phyloP scores from a whole-genome alignment of 2,888 invertebrate genomes.

The Atethmia centrago region DNA sequence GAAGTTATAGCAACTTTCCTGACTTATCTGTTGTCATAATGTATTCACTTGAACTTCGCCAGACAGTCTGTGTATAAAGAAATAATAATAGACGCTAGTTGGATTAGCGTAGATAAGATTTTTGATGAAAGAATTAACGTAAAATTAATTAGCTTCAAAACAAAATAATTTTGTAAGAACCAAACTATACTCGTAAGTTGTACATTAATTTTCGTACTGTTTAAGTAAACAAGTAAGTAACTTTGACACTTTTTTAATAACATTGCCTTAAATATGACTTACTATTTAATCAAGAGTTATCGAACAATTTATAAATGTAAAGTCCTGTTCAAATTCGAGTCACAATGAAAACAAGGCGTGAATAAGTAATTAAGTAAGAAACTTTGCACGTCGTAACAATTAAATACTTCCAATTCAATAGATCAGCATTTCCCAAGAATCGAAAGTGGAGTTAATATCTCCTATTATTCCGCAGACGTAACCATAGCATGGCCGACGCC shows the following conservation, averaged over 20 bases:
- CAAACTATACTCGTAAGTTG: neutral
- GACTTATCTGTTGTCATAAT: slow-evolving; percentile 47
- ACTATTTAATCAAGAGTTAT: slow-evolving; percentile 5
- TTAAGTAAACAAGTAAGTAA: neutral
- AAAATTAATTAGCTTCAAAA: neutral
- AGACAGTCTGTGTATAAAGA: slow-evolving; percentile 23
- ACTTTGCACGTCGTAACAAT: slow-evolving; percentile 48
- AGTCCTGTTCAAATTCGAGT: slow-evolving; percentile 26
- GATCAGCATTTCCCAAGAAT: slow-evolving; percentile 53
- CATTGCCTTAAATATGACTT: neutral
- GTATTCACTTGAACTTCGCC: slow-evolving; percentile 44
- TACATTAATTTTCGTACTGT: neutral
- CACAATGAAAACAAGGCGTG: slow-evolving; percentile 30
- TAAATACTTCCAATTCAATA: slow-evolving; percentile 53
- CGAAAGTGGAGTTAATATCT: slow-evolving; percentile 59
- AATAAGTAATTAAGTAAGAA: slow-evolving; percentile 50
- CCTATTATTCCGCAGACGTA: slow-evolving; percentile 61
- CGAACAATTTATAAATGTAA: slow-evolving; percentile 22
- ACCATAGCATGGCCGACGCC: slow-evolving; percentile 57
- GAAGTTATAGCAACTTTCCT: slow-evolving; percentile 40
- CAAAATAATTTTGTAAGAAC: neutral
- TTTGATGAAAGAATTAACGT: neutral
- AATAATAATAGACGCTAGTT: slow-evolving; percentile 15
- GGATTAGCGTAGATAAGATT: slow-evolving; percentile 1
- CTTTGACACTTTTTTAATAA: neutral